phyloP scores from a whole-genome alignment of 2,113 vertebrate genomes.

The Hassar affinis region DNA sequence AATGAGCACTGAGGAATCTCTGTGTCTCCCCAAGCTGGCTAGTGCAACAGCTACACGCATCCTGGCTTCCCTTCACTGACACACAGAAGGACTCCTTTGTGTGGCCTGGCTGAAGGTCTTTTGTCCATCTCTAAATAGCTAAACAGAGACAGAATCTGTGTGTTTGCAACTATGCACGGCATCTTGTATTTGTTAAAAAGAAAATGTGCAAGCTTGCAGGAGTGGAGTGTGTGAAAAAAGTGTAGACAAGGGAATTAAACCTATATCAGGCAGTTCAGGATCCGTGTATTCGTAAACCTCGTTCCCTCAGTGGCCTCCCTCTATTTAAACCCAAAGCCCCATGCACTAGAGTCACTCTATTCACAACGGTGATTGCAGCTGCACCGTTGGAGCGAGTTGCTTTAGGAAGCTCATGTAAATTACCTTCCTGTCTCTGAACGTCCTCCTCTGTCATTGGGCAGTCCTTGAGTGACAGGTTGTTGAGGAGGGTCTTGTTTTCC shows the following conservation, averaged over 20 bases:
- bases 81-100: slow-evolving; percentile 68
- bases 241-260: not conserved
- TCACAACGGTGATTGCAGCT: slow-evolving; percentile 6
- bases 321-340: not conserved
- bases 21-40: slow-evolving; percentile 55
- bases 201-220: not conserved
- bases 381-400: not conserved
- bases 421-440: slow-evolving; percentile 93
- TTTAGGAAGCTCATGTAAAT: slow-evolving; percentile 22
- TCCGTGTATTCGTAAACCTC: slow-evolving; percentile 8
- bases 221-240: not conserved
- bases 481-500: slow-evolving; percentile 91
- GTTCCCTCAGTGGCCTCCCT: slow-evolving; percentile 11
- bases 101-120: slow-evolving; percentile 39
- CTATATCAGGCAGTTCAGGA: not conserved
- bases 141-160: not conserved
- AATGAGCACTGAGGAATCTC: slow-evolving; percentile 64
- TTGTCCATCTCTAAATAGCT: slow-evolving; percentile 44
- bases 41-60: slow-evolving; percentile 51
- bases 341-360: not conserved
- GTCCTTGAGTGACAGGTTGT: slow-evolving; percentile 86
- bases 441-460: slow-evolving; percentile 87
- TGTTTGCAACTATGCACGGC: slow-evolving; percentile 2
- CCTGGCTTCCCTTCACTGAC: slow-evolving; percentile 55
- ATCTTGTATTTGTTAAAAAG: slow-evolving; percentile 5